These are phyloP conservation scores for Platerodrilus igneus DNA, from an alignment of 2,888 invertebrate genomes.

Conservation along the genomic window DNA sequence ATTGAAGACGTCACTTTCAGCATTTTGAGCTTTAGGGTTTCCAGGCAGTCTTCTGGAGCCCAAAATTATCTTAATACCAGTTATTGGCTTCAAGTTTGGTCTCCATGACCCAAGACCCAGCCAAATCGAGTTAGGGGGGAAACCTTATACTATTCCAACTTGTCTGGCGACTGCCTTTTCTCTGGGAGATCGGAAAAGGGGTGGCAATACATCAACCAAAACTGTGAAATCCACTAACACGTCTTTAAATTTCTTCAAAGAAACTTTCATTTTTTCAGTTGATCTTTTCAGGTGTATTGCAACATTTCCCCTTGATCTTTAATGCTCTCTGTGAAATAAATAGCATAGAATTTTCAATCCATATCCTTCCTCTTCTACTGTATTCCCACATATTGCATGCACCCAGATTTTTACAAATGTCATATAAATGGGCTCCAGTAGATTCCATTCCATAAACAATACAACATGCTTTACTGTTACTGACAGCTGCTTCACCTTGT, in stretches of 20 bases:
- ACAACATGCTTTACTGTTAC: constrained; percentile 5
- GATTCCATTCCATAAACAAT: constrained; percentile 3
- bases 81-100: no score
- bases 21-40: no score
- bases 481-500: constrained; percentile 1
- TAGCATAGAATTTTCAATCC: constrained; percentile 3
- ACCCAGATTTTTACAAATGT: constrained; percentile 7
- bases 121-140: no score
- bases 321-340: constrained; percentile 4
- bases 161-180: no score
- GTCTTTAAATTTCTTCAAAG: constrained; percentile 8
- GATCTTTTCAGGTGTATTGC: constrained; percentile 7
- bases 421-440: constrained; percentile 2
- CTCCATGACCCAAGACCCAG: no score
- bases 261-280: constrained; percentile 6
- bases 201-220: constrained; percentile 6
- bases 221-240: constrained; percentile 6
- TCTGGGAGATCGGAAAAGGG: no score
- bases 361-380: constrained; percentile 5
- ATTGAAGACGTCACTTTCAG: no score
- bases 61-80: no score
- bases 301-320: no score
- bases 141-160: no score
- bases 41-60: no score
- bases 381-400: no score